phyloP scores from a whole-genome alignment of 2,888 invertebrate species.

The Nomada ruficornis region DNA sequence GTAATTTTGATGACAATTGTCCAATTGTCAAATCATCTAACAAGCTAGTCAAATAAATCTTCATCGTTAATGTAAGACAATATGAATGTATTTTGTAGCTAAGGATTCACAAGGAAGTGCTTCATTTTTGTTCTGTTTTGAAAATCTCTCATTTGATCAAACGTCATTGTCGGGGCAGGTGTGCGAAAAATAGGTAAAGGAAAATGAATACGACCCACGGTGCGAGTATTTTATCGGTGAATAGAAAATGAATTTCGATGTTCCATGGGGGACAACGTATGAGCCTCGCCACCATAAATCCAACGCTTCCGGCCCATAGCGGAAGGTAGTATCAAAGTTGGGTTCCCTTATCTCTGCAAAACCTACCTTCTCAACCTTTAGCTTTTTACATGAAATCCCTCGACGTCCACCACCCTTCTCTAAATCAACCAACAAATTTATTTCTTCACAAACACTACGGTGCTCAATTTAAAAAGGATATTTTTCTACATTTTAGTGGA shows the following conservation, averaged over 20 bases:
- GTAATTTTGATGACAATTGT: not conserved
- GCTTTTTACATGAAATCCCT: not conserved
- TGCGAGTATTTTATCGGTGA: constrained; percentile 61
- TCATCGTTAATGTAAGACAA: not conserved
- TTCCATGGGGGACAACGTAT: constrained; percentile 50
- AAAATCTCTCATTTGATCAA: constrained; percentile 25
- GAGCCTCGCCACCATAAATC: constrained; percentile 75
- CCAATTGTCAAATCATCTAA: too few relatives aligned
- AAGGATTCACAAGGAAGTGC: not conserved
- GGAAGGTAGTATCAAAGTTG: constrained; percentile 77
- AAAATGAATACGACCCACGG: constrained; percentile 14
- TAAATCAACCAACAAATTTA: constrained; percentile 16
- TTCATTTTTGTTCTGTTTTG: not conserved
- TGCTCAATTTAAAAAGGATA: not conserved
- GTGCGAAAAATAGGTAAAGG: not conserved
- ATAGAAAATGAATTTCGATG: constrained; percentile 68
- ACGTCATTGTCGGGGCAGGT: constrained; percentile 18
- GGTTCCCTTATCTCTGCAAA: constrained; percentile 41
- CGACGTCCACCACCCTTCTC: not conserved
- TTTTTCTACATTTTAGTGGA: not conserved
- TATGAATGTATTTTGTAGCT: not conserved
- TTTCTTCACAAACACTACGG: not conserved
- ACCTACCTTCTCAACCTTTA: constrained; percentile 27
- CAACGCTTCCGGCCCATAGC: constrained; percentile 76
- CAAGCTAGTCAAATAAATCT: too few relatives aligned